Evolutionary conservation across 1,140 invertebrate genomes (phyloP).

Genomic region (Leptopilina boulardi): DNA sequence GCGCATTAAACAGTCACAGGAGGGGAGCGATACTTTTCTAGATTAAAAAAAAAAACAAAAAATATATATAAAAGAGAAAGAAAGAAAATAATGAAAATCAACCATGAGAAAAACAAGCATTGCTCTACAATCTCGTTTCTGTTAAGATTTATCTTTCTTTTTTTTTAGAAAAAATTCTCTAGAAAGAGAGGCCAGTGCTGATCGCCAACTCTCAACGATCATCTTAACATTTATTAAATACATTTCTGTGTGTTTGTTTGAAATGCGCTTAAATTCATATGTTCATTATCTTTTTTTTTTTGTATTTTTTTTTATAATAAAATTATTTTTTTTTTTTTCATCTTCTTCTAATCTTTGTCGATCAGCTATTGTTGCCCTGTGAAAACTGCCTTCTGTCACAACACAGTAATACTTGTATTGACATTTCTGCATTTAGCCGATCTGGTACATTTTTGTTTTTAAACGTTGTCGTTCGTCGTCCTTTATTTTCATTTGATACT

Average conservation of each 20-base stretch:
- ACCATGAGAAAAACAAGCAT: slow-evolving; percentile 49
- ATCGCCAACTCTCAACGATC: slow-evolving; percentile 56
- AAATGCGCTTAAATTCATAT: slow-evolving; percentile 58
- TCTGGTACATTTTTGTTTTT: slow-evolving; percentile 42
- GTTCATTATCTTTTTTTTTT: slow-evolving; percentile 57
- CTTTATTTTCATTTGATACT: background rate
- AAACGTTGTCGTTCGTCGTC: slow-evolving; percentile 26
- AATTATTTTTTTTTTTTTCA: slow-evolving; percentile 63
- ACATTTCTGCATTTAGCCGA: slow-evolving; percentile 66
- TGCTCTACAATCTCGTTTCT: slow-evolving; percentile 61
- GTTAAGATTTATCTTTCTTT: slow-evolving; percentile 39
- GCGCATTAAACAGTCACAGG: slow-evolving; percentile 20
- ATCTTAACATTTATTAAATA: slow-evolving; percentile 62
- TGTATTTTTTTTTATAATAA: slow-evolving; percentile 73
- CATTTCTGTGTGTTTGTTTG: slow-evolving; percentile 58
- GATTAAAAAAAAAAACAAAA: slow-evolving; percentile 29
- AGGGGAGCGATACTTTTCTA: slow-evolving; percentile 21
- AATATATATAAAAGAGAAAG: slow-evolving; percentile 40
- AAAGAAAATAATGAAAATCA: background rate
- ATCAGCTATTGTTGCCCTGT: slow-evolving; percentile 76
- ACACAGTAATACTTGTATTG: slow-evolving; percentile 76
- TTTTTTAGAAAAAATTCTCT: slow-evolving; percentile 61
- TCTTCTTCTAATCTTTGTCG: slow-evolving; percentile 69
- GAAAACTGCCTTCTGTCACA: slow-evolving; percentile 77
- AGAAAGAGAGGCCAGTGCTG: slow-evolving; percentile 61